A percentile compares a stretch with the other conserved stretches of the same genome.
Conservation (phyloP, 35 echinoderm and acorn worm species). For the Anneissia japonica region DNA sequence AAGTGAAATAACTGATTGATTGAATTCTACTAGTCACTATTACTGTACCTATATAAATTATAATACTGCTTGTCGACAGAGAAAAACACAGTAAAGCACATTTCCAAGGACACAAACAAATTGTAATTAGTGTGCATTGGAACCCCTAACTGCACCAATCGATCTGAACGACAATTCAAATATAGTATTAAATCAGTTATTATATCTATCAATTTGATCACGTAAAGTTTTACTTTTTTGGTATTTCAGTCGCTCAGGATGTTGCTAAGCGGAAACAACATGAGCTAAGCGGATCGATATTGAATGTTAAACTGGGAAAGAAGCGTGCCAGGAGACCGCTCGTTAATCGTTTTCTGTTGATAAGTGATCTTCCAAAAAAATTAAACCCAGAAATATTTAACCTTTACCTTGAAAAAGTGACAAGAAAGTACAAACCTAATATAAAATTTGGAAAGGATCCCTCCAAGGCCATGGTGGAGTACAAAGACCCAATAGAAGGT, state of each 20-base stretch:
- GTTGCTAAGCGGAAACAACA: not conserved
- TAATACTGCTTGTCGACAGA: no score
- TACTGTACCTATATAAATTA: no score
- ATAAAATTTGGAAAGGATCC: not conserved
- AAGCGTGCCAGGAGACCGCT: not conserved
- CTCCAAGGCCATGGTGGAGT: not conserved
- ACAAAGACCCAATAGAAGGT: not conserved
- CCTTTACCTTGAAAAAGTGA: not conserved
- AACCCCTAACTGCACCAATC: no score
- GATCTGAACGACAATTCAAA: no score
- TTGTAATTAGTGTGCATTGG: no score
- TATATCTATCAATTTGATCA: not conserved
- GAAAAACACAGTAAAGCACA: no score
- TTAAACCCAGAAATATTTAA: not conserved
- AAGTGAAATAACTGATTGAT: no score
- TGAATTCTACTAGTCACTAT: no score
- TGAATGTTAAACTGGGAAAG: not conserved
- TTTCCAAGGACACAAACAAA: no score
- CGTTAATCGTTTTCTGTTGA: not conserved
- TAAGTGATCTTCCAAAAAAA: not conserved
- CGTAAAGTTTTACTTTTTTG: no score
- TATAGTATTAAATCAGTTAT: no score
- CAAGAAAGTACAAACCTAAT: not conserved
- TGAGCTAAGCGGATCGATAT: not conserved
- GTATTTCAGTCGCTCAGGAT: not conserved